Evolutionary conservation across 2,113 vertebrate genomes (phyloP), one percentile per base, ranked within the genome.

Genomic region (Diadophis punctatus): DNA sequence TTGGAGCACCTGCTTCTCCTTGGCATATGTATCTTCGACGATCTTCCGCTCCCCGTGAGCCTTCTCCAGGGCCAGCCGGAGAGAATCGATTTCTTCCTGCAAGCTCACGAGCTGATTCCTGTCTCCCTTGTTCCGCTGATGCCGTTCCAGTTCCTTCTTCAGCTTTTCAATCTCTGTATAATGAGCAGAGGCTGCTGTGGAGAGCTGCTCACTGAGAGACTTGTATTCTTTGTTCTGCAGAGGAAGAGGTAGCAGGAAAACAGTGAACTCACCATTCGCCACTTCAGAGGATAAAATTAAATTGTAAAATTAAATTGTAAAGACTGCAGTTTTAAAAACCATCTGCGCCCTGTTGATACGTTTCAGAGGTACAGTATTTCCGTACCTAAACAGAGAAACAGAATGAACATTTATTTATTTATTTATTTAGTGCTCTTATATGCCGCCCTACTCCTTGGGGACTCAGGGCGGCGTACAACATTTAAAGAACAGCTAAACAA

Each of bases 181-280:
- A 87, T 98, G 96, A 0, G 86, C 30, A 18, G 93, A 80, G 0
- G 97, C 97, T 9, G 95, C 91, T 0, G 30, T 0, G 0, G 95
- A 93, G 86, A 99, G 96, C 95, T 99, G 98, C 94, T 98, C 98
- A 0, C 96, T 98, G 94, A 99, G 97, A 0, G 90, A 93, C 68
- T 96, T 98, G 94, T 97, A 96, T 46, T 99, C 99, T 93, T 99
- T 98, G 95, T 97, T 98, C 99, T 99, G 96, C 3, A 90, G 58
- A 92, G 30, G 90, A 68, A 18, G 23, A 0, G 10, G 89, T 18
- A 55, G n/a, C 22, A 53, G 88, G 90, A 93, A 86, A 43, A 80
- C 34, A 80, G 34, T 80, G 34, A 80, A 20, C 8, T 80, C 34
- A 43, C 34, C 18, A 0, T 34, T 80, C 16, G 7, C 18, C 34